These are phyloP conservation scores for Notodonta dromedarius DNA, from an alignment of 2,888 invertebrate species.

Conservation along the genomic window DNA sequence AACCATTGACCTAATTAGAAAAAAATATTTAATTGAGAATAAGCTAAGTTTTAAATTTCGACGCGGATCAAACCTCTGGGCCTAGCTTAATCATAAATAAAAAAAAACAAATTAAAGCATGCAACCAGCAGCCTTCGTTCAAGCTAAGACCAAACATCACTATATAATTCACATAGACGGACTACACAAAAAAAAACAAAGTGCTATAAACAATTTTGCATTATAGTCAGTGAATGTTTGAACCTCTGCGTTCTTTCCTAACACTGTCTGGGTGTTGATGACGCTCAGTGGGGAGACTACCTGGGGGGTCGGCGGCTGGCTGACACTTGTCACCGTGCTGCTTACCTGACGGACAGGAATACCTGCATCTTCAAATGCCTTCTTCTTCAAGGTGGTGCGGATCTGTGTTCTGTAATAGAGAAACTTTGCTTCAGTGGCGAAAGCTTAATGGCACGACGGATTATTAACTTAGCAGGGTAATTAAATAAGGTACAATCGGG, in stretches of 20 bases:
- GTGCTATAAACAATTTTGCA: conserved; percentile 20
- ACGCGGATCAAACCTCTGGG: too few relatives aligned
- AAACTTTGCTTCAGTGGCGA: not conserved
- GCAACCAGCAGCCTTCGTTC: conserved; percentile 22
- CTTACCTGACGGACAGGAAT: conserved; percentile 88
- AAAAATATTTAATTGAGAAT: too few relatives aligned
- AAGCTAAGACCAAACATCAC: conserved; percentile 23
- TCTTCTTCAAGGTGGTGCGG: conserved; percentile 92
- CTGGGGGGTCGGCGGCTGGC: conserved; percentile 59
- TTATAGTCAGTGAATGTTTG: conserved; percentile 72
- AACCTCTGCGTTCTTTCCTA: conserved; percentile 84
- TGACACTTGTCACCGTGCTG: conserved; percentile 74
- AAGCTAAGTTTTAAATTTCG: too few relatives aligned
- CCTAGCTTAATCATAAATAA: not conserved
- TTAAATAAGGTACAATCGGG: too few relatives aligned
- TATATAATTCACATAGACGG: conserved; percentile 44
- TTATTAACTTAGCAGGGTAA: too few relatives aligned
- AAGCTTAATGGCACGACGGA: not conserved
- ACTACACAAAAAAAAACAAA: conserved; percentile 31
- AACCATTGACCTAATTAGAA: too few relatives aligned
- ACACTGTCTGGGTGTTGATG: conserved; percentile 66
- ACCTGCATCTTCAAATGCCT: conserved; percentile 94
- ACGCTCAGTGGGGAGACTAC: conserved; percentile 64
- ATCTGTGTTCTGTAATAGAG: conserved; percentile 91
- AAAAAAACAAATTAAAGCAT: conserved; percentile 19